Evolutionary conservation across 2,113 vertebrate species (phyloP).

Genomic region (Bucco capensis): DNA sequence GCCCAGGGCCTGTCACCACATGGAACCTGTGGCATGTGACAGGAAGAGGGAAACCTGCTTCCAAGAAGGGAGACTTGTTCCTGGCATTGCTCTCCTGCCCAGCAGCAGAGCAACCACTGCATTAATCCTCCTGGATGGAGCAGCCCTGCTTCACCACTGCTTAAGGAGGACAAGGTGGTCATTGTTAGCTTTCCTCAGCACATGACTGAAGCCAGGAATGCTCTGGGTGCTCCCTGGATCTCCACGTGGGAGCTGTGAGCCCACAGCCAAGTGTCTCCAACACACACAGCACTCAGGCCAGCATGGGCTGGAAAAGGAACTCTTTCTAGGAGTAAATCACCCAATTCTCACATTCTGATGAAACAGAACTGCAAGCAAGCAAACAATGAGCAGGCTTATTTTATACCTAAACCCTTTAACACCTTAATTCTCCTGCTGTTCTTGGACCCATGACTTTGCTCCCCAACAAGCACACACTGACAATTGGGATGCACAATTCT

Average conservation of each 20-base stretch:
- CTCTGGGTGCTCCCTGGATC: neutral
- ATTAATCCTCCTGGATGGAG: neutral
- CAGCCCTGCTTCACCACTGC: neutral
- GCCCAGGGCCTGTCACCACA: neutral
- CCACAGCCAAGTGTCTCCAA: fast-evolving
- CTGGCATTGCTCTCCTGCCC: neutral
- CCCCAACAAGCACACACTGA: neutral
- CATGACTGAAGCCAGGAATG: neutral
- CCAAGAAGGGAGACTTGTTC: neutral
- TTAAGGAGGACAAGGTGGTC: neutral
- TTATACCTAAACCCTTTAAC: neutral
- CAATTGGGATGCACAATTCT: fast-evolving
- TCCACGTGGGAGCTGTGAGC: neutral
- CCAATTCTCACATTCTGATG: neutral
- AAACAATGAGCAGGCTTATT: neutral
- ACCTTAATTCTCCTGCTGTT: neutral
- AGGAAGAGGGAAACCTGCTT: neutral
- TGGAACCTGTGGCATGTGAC: neutral
- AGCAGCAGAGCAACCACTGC: neutral
- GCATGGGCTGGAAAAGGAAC: neutral
- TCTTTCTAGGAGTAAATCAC: fast-evolving
- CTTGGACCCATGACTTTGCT: neutral
- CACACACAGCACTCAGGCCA: neutral
- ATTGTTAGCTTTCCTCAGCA: neutral
- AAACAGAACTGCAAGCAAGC: neutral